Evolutionary conservation across 2,888 invertebrate species (phyloP).

Genomic region (Monoplex corrugatus): DNA sequence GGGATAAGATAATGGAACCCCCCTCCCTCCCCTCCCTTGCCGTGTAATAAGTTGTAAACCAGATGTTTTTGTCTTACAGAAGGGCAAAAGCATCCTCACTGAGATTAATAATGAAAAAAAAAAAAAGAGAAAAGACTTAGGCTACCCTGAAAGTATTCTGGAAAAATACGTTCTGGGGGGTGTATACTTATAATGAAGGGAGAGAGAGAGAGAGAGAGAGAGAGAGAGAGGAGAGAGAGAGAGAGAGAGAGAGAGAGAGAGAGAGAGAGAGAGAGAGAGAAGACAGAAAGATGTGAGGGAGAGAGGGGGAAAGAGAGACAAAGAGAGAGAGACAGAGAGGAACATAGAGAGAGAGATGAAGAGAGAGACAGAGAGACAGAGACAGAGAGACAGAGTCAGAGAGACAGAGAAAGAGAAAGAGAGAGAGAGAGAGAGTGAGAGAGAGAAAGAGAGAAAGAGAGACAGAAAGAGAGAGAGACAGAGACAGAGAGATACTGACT

Average conservation of each 20-base stretch:
- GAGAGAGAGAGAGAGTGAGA: conserved; percentile 16
- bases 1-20: no score
- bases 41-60: no score
- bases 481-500: neutral
- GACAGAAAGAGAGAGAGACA: neutral
- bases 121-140: no score
- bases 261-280: neutral
- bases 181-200: no score
- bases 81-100: no score
- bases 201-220: no score
- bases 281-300: neutral
- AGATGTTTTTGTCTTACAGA: no score
- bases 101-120: no score
- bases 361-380: neutral
- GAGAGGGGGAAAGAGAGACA: neutral
- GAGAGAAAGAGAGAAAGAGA: no score
- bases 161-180: no score
- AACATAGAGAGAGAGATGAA: neutral
- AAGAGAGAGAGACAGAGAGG: neutral
- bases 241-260: conserved; percentile 3
- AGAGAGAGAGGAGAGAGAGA: neutral
- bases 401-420: neutral
- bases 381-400: conserved; percentile 1
- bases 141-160: no score
- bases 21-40: no score